These are phyloP conservation scores for Sarcophaga bullata DNA, from an alignment of 1,140 invertebrate genomes.

Conservation along the genomic window DNA sequence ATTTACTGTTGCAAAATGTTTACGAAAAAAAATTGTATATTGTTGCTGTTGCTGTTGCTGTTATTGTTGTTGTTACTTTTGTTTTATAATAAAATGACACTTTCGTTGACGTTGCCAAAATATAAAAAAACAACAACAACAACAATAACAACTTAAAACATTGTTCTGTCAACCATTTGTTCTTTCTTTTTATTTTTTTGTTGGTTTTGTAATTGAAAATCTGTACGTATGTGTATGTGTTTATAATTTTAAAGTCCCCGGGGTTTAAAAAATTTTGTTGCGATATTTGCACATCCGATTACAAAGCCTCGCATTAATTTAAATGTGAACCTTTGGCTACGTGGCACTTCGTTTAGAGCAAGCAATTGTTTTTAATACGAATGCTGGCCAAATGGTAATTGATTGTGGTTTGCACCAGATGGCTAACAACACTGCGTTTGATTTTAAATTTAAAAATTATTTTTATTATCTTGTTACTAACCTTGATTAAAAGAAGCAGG, in stretches of 20 bases:
- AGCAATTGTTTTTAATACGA: no score
- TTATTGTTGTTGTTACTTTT: not conserved
- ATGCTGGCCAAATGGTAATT: no score
- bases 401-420: no score
- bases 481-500: no score
- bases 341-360: no score
- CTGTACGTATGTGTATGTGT: not conserved
- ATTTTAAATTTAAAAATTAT: no score
- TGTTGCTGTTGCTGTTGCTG: not conserved
- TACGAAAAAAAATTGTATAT: not conserved
- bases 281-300: not conserved
- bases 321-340: no score
- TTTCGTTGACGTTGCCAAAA: slow-evolving; percentile 9
- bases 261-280: not conserved
- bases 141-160: no score
- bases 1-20: not conserved
- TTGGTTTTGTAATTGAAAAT: not conserved
- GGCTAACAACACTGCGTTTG: no score
- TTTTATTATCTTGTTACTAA: no score
- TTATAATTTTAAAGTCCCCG: not conserved
- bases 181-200: no score
- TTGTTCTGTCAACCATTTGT: no score
- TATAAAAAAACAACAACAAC: not conserved
- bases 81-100: not conserved
- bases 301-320: not conserved